These are phyloP conservation scores for Bombus vancouverensis DNA, from an alignment of 1,140 invertebrate species.

Conservation along the genomic window DNA sequence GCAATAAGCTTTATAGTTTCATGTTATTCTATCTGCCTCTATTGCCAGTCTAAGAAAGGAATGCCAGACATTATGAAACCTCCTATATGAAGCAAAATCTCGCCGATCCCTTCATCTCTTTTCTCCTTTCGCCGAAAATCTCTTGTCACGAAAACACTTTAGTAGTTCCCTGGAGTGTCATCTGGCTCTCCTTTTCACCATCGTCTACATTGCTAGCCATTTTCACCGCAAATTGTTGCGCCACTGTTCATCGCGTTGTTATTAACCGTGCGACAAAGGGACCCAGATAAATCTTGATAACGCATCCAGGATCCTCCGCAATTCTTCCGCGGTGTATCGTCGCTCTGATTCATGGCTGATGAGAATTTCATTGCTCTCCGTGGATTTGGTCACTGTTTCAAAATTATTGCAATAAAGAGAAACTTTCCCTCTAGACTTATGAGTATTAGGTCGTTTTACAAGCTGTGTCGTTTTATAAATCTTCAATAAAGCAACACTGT, in stretches of 20 bases:
- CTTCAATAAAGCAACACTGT: too few species aligned
- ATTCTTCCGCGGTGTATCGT: constrained; percentile 27
- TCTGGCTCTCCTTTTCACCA: constrained; percentile 15
- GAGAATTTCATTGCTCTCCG: constrained; percentile 21
- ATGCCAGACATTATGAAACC: neutral
- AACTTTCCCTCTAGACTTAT: neutral
- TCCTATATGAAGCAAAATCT: constrained; percentile 25
- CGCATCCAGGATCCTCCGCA: neutral
- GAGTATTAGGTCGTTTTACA: neutral
- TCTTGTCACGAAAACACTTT: constrained; percentile 68
- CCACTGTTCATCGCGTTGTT: constrained; percentile 35
- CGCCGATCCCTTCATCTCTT: constrained; percentile 5
- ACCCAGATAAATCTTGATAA: constrained; percentile 44
- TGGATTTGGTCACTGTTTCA: neutral
- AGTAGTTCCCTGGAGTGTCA: constrained; percentile 58
- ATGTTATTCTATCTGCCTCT: too few species aligned
- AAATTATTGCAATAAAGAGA: neutral
- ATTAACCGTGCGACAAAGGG: constrained; percentile 41
- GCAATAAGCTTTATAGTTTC: too few species aligned
- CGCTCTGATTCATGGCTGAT: constrained; percentile 28
- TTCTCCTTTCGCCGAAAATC: constrained; percentile 54
- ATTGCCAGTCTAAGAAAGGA: too few species aligned
- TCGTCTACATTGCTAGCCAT: constrained; percentile 37
- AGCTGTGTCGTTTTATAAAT: too few species aligned
- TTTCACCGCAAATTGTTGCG: constrained; percentile 48